These are phyloP conservation scores for Thaleichthys pacificus DNA, from an alignment of 2,797 vertebrate genomes.

Conservation along the genomic window DNA sequence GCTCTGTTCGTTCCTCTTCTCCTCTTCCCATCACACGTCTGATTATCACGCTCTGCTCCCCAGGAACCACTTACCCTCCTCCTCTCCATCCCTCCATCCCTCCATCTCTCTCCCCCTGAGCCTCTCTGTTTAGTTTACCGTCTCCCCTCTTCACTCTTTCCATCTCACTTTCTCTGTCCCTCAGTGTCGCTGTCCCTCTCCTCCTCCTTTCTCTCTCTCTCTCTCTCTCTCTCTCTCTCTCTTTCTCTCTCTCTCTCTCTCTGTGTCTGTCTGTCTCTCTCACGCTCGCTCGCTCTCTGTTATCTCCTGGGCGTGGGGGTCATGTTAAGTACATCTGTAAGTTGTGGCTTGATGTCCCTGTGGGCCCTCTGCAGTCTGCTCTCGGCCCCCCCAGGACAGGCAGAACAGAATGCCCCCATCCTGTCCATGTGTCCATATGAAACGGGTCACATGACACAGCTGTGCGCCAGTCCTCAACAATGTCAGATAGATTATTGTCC, in stretches of 20 bases:
- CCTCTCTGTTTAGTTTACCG: not conserved
- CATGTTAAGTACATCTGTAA: not conserved
- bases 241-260: not conserved
- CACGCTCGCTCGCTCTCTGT: not conserved
- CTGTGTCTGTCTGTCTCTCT: not conserved
- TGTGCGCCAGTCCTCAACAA: no score
- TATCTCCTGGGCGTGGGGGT: no score
- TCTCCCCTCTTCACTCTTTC: not conserved
- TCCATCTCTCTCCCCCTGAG: not conserved
- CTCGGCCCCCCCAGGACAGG: not conserved
- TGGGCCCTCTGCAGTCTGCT: not conserved
- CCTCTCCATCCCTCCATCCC: constrained; percentile 11
- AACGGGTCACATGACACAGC: not conserved
- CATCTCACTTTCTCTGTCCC: not conserved
- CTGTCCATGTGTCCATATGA: not conserved
- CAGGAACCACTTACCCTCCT: constrained; percentile 25
- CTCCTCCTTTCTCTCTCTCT: constrained; percentile 25
- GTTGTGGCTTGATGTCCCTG: not conserved
- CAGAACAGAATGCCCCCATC: no score
- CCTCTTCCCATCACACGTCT: constrained; percentile 67
- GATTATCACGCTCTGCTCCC: constrained; percentile 67
- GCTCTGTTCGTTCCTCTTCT: constrained; percentile 25
- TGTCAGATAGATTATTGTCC: no score
- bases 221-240: constrained; percentile 7
- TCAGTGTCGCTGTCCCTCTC: constrained; percentile 10